Percentiles rank a stretch among this genome's conserved stretches.
These are phyloP conservation scores for Epinephelus cyanopodus DNA, from an alignment of 2,113 vertebrate genomes.

Conservation along the genomic window DNA sequence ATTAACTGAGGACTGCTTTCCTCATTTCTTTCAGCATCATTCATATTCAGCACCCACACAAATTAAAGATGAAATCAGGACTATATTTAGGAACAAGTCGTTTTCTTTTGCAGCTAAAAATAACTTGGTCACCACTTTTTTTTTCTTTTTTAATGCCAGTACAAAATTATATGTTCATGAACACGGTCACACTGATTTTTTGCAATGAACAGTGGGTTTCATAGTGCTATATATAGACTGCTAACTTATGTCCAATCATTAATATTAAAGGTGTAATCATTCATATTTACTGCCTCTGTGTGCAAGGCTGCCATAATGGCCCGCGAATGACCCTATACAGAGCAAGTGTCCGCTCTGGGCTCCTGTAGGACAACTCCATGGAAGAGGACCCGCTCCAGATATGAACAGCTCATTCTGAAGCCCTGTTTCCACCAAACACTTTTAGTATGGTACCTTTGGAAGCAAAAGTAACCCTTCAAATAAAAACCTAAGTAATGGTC, in stretches of 20 bases:
- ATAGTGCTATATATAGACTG: background rate
- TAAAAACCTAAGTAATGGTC: no score
- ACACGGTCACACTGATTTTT: background rate
- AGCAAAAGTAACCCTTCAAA: no score
- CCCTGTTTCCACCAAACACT: no score
- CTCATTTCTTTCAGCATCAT: background rate
- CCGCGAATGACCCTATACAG: no score
- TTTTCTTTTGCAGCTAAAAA: slow-evolving; percentile 50
- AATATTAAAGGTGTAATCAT: background rate
- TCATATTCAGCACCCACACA: slow-evolving; percentile 11
- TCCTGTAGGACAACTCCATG: no score
- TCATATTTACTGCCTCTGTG: background rate
- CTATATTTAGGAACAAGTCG: slow-evolving; percentile 46
- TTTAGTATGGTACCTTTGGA: no score
- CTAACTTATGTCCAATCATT: background rate
- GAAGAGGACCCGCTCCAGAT: no score
- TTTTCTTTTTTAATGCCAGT: background rate
- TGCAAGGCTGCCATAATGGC: background rate
- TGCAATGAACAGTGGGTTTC: background rate
- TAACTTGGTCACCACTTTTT: slow-evolving; percentile 8
- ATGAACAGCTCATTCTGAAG: no score
- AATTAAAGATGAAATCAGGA: slow-evolving; percentile 40
- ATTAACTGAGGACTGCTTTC: slow-evolving; percentile 3
- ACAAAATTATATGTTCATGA: background rate
- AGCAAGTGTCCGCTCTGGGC: no score